Conservation (phyloP, 1,140 invertebrate genomes). For the Subanguina moxae region DNA sequence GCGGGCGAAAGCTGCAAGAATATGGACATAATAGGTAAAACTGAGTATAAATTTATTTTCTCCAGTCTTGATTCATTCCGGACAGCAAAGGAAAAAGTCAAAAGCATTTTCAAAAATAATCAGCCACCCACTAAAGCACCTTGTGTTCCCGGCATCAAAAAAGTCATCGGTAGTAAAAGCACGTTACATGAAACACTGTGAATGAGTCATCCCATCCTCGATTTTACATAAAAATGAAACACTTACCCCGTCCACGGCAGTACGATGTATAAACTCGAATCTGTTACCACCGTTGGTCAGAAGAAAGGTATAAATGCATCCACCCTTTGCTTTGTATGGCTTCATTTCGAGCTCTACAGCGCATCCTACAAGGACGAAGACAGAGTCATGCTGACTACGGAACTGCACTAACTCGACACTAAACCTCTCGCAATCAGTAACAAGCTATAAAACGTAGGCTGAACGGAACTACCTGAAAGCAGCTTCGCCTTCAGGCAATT, state of each 20-base stretch:
- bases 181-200: too few species aligned
- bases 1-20: too few species aligned
- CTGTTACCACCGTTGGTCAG: constrained; percentile 66
- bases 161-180: too few species aligned
- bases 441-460: too few species aligned
- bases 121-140: too few species aligned
- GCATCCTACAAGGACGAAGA: constrained; percentile 78
- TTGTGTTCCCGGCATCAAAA: too few species aligned
- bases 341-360: constrained; percentile 84
- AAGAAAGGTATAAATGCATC: constrained; percentile 79
- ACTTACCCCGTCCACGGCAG: constrained; percentile 81
- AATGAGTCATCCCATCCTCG: background rate
- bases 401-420: constrained; percentile 73
- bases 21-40: too few species aligned
- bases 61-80: too few species aligned
- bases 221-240: constrained; percentile 6
- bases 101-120: too few species aligned
- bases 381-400: constrained; percentile 67
- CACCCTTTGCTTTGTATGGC: constrained; percentile 74
- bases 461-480: constrained; percentile 70
- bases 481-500: constrained; percentile 91
- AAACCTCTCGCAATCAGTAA: constrained; percentile 21
- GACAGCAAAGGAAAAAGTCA: too few species aligned
- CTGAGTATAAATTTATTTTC: too few species aligned
- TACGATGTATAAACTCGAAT: constrained; percentile 87